Evolutionary conservation across 2,888 invertebrate genomes (phyloP), one percentile per base, ranked within the genome.

Genomic region (Papilio demoleus): DNA sequence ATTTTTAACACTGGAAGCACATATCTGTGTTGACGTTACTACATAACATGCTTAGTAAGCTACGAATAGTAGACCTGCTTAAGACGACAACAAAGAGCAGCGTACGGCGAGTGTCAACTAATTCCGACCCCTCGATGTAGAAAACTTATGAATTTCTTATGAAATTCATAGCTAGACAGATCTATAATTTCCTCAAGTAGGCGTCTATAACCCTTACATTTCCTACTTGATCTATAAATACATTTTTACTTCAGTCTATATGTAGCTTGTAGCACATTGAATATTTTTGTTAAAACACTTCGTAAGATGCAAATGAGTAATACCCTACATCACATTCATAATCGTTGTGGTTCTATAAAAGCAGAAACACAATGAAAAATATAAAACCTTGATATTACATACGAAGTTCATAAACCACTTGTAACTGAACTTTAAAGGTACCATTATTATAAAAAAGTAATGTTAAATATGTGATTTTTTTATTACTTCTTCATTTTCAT

Each of bases 301-400:
- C 19, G 42, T 45, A 45, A 45, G 8, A 45, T 45, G 42, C 17
- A 45, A 45, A 45, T 19, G 42, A 45, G 42, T 9, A 45, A 45
- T 45, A 19, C 42, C 2, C 9, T 45, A 19, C 42, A 8, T 45
- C 42, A 17, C 42, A 9, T 45, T 19, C 19, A 45, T 45, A 9
- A 45, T 19, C 42, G 9, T 42, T 42, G 17, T 19, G 14, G 42
- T 19, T 45, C 42, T 17, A 19, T 19, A 45, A 45, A 45, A 14
- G 19, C 17, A 19, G 42, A 45, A 45, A 45, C 2, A 19, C 8
- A 17, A 45, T 45, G 40, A 45, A 17, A 19, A 45, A 45, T 45
- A 45, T 9, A 45, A 45, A 19, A 9, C 42, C 19, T 19, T 45
- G 9, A 19, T 19, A 45, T 42, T 45, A 19, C 42, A 45, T 19